Base-by-base conservation (phyloP, 2,113 vertebrate species). In the Amazona guildingii region DNA sequence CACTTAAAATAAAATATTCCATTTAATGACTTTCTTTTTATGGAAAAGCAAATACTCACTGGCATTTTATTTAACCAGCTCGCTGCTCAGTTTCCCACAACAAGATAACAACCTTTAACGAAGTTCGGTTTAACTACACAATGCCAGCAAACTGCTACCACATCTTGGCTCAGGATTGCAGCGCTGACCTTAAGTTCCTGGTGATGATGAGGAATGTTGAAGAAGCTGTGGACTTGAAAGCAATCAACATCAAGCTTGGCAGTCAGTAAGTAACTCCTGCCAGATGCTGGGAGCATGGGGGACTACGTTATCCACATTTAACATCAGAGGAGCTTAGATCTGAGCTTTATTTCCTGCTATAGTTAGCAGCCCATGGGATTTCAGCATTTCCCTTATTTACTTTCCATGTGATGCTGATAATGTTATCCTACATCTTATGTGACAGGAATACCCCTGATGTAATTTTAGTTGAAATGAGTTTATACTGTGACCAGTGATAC, bases 121-220 rank as follows among this genome's bases (percentile, higher is more conserved):
- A 94, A 28, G 96, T 79, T 76, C 88, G 8, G 35, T 97, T 95
- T 94, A 97, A 95, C 83, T 97, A 97, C 29, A 95, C 97, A 7
- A 95, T 98, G 95, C 98, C 98, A 1, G 76, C 96, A 66, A 96
- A 97, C 51, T 99, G 98, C 96, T 96, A 96, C 92, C 98, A 99
- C 59, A 84, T 98, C 83, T 90, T 99, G 97, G 97, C 98, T 84
- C 98, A 98, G 92, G 98, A 99, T 23, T 98, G 98, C 85, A 98
- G 97, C 37, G 23, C 90, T 39, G 97, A 98, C 37, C 96, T 98
- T 4, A 98, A 98, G 91, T 98, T 99, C 90, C 73, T 98, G 62
- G 97, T 99, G 92, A 96, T 98, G 94, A 88, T 98, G 88, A 98
- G 94, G 96, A 98, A 74, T 29, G 96, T 96, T 37, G 68, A 78